A percentile compares a stretch with the other conserved stretches of the same genome.
Evolutionary conservation across 2,797 vertebrate species (phyloP).

Genomic region (Prunella strophiata): DNA sequence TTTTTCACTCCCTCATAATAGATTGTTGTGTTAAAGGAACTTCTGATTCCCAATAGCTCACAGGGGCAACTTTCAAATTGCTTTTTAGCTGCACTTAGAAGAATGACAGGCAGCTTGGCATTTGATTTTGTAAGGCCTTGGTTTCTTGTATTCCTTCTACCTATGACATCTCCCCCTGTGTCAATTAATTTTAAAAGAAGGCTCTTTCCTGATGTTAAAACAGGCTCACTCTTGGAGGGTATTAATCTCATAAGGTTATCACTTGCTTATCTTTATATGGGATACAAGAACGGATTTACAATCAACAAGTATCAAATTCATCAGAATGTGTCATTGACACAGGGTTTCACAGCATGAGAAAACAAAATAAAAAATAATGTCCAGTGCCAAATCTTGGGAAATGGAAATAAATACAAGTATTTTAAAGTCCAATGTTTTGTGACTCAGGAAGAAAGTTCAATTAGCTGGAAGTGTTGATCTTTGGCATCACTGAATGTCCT

Average conservation of each 20-base stretch:
- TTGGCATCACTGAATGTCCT: neutral
- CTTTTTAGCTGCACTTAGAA: neutral
- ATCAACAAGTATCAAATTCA: neutral
- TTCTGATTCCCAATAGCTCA: neutral
- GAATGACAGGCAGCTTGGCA: neutral
- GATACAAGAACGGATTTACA: neutral
- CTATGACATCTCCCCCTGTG: neutral
- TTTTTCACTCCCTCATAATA: neutral
- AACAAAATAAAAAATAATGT: no score
- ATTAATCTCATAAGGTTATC: neutral
- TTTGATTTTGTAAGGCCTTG: neutral
- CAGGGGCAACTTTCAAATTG: neutral
- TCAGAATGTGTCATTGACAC: neutral
- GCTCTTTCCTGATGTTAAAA: neutral
- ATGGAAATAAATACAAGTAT: neutral
- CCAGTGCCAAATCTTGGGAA: no score
- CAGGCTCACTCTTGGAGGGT: neutral
- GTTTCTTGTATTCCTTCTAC: neutral
- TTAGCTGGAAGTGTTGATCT: neutral
- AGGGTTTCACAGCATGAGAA: neutral
- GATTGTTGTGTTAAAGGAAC: neutral
- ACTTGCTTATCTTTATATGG: neutral
- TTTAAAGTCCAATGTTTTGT: neutral
- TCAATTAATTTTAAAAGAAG: neutral
- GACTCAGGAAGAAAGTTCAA: neutral